Conservation (phyloP, 2,113 vertebrate species). For the Tragelaphus imberbis region DNA sequence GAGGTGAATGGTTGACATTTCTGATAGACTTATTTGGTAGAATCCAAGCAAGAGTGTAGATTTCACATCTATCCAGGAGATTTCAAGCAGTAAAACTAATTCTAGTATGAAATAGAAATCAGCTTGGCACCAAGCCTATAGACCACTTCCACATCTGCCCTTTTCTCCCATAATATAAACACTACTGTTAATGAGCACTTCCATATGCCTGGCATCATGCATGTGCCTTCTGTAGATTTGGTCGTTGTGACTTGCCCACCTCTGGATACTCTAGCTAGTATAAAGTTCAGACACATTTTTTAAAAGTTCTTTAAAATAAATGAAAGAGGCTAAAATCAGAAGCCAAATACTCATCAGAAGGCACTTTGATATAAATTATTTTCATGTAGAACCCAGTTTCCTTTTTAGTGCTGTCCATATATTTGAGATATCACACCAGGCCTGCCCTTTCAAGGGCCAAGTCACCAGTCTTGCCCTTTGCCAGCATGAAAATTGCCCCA, state of each 20-base stretch:
- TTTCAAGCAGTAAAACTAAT: conserved; percentile 25
- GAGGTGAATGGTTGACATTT: neutral
- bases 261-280: neutral
- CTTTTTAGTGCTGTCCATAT: neutral
- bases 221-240: neutral
- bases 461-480: neutral
- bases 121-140: neutral
- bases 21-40: neutral
- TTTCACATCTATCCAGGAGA: neutral
- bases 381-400: neutral
- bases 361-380: neutral
- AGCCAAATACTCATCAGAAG: neutral
- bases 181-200: neutral
- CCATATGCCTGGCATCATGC: neutral
- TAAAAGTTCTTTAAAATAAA: conserved; percentile 33
- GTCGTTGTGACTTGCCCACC: neutral
- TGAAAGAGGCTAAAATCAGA: neutral
- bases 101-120: neutral
- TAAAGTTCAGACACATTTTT: neutral
- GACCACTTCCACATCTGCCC: neutral
- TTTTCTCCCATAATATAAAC: neutral
- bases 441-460: neutral
- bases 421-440: neutral
- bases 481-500: neutral
- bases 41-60: neutral